These are phyloP conservation scores for Cremastinae sp. DNA, from an alignment of 2,888 invertebrate species.

Conservation along the genomic window DNA sequence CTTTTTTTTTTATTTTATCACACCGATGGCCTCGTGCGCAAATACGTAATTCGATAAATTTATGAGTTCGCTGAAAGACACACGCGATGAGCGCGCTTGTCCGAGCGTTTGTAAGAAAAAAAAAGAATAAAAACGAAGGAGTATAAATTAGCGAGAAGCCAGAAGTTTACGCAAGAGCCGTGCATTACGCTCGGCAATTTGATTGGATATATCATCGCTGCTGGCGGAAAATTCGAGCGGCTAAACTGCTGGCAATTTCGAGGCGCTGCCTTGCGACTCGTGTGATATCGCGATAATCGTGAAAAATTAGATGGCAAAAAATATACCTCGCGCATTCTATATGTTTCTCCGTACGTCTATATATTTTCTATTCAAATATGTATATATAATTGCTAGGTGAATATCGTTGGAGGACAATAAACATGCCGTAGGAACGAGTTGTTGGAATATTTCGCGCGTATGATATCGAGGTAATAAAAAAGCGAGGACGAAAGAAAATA, in stretches of 20 bases:
- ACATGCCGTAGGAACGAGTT: neutral
- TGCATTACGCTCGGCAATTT: constrained; percentile 7
- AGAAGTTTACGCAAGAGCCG: constrained; percentile 7
- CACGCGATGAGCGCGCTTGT: too few relatives aligned
- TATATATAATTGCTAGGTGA: constrained; percentile 11
- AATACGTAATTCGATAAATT: constrained; percentile 3
- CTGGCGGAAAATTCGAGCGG: neutral
- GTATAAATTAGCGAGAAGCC: neutral
- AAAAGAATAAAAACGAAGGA: neutral
- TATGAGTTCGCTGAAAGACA: constrained; percentile 5
- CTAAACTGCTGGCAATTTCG: constrained; percentile 6
- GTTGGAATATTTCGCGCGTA: constrained; percentile 16
- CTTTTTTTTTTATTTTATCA: neutral
- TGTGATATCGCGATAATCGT: constrained; percentile 44
- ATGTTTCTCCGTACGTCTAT: too few relatives aligned
- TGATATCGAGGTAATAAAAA: constrained; percentile 18
- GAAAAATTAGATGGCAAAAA: constrained; percentile 6
- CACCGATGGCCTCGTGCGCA: constrained; percentile 8
- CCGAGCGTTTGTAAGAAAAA: neutral
- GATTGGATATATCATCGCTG: constrained; percentile 10
- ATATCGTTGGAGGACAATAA: neutral
- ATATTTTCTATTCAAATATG: neutral
- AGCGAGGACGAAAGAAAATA: neutral
- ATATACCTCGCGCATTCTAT: neutral
- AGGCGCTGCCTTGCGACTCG: neutral